Percentiles rank a stretch among this genome's conserved stretches.
These are phyloP conservation scores for Thymelicus sylvestris DNA, from an alignment of 2,888 invertebrate genomes.

Conservation along the genomic window DNA sequence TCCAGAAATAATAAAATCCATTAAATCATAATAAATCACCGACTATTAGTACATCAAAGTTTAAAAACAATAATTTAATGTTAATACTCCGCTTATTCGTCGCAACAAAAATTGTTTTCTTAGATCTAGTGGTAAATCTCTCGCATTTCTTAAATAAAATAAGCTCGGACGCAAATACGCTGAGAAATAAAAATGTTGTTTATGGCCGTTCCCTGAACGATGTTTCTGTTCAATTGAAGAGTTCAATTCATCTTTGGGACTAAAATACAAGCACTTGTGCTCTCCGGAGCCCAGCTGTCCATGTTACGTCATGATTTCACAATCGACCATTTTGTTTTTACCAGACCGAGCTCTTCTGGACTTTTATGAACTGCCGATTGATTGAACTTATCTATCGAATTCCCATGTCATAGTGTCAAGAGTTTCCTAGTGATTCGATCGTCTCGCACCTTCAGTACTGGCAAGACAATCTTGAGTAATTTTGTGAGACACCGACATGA, in stretches of 20 bases:
- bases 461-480: too few relatives aligned
- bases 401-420: too few relatives aligned
- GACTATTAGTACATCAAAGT: not conserved
- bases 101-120: conserved; percentile 19
- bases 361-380: conserved; percentile 1
- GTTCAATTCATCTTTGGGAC: conserved; percentile 39
- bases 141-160: conserved; percentile 26
- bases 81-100: conserved; percentile 17
- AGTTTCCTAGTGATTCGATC: too few relatives aligned
- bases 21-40: not conserved
- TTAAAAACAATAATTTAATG: conserved; percentile 18
- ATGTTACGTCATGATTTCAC: conserved; percentile 42
- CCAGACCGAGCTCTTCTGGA: conserved; percentile 1
- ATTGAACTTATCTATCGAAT: too few relatives aligned
- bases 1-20: not conserved
- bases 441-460: too few relatives aligned
- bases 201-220: conserved; percentile 36
- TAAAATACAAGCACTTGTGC: conserved; percentile 42
- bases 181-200: conserved; percentile 37
- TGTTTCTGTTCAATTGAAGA: conserved; percentile 40
- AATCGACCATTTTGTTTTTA: conserved; percentile 38
- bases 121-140: conserved; percentile 24
- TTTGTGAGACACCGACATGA: too few relatives aligned
- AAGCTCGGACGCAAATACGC: conserved; percentile 24
- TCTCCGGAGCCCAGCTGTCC: conserved; percentile 26